Base-by-base conservation (phyloP, 2,797 vertebrate species). In the Cirrhinus mrigala region DNA sequence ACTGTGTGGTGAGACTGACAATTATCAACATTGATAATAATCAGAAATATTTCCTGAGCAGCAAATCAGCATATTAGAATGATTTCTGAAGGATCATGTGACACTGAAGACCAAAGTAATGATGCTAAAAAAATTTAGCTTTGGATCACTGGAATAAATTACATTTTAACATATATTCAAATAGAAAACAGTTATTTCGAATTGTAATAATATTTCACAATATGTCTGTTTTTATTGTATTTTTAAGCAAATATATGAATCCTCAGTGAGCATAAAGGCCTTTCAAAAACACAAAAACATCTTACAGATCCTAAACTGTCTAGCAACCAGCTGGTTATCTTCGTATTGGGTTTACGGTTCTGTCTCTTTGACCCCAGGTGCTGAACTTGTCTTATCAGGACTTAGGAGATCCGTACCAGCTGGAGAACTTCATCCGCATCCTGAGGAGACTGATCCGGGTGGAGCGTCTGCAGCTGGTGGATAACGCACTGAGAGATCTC, bases 301-400 rank as follows among this genome's bases (percentile, higher is more conserved):
- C 1, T 4, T 24, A 12, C 10, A 24, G n/a, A 62, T 14, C 15
- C 50, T 52, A 52, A 52, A 52, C 73, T 1, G 1, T 56, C 74
- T 8, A 37, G 29, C 11, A 15, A 8, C 4, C 66, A 69, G 33
- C 16, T 24, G 40, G 10, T 8, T 24, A n/a, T 37, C 37, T 78
- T 60, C 8, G 0, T 18, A 44, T 60, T 27, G 54, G 8, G 24
- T 79, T 62, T 4, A 64, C 22, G 46, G 60, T 48, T 46, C 70
- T 75, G 11, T 44, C 27, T 58, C 22, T 87, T 48, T 89, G 22
- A 81, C 87, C 73, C 64, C 87, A 99, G 97, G 96, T 96, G 91
- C 56, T 99, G 90, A 99, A 99, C 90, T 93, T 99, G 90, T 99
- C 97, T 88, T 99, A 97, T 93, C 97, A 99, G 92, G 95, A 97